Base-by-base conservation (phyloP, 2,888 invertebrate species). In the Cheilosia variabilis region DNA sequence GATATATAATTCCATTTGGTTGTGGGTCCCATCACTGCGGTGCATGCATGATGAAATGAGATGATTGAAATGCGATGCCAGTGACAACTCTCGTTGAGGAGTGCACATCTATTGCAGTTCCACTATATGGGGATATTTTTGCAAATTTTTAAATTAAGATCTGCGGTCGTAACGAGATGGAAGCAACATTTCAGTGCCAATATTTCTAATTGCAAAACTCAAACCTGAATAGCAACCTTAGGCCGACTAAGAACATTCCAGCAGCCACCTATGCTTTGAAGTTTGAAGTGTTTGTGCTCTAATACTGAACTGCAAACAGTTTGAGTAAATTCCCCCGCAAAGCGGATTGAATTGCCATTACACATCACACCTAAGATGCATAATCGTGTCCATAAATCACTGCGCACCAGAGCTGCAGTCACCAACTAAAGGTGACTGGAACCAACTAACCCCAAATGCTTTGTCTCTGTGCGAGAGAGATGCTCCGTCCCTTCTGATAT, bases 341-440 rank as follows among this genome's bases (percentile, higher is more conserved):
- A 34, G 9, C 22, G 45, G 15, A 50, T 2, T 22, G 15, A 50
- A 47, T 57, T 37, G 50, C 22, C 37, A 50, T 9, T 37, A 19
- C 55, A 10, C 22, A 72, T 50, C 60, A 34, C 66, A 77, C 47
- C 47, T 50, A 43, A 55, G 55, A 55, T 68, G 50, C 45, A 52
- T 68, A 83, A 78, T 58, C 73, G 50, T 19, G 22, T 24, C 17
- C 63, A 78, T 83, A 73, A 83, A 83, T 78, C 78, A 83, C 57
- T 45, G 52, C 41, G 41, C 58, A 4, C 22, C 13, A 9, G 57
- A 52, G 43, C 27, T 73, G 72, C 63, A 83, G 58, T 60, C 53
- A 58, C 37, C 65, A 45, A 10, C 55, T 27, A 52, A 57, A 73
- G 63, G 63, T 73, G 63, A 83, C 62, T 78, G 80, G 75, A 80